Evolutionary conservation across 2,113 vertebrate species (phyloP).

Genomic region (Archocentrus centrarchus): DNA sequence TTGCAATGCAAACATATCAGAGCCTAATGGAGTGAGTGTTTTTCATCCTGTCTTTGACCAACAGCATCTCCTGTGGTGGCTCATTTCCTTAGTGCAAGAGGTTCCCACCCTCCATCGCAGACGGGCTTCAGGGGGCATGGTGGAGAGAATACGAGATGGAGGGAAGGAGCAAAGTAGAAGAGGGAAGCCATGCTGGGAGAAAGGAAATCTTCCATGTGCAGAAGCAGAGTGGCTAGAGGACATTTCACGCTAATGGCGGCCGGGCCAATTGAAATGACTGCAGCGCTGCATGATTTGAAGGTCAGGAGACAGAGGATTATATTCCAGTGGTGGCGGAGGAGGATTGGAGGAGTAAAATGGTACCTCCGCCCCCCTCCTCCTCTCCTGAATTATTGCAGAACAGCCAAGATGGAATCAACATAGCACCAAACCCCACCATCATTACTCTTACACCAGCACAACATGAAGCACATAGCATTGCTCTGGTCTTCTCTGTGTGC

Average conservation of each 20-base stretch:
- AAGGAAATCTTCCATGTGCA: constrained; percentile 81
- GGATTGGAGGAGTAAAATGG: constrained; percentile 79
- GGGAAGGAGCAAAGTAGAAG: constrained; percentile 70
- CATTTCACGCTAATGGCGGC: constrained; percentile 85
- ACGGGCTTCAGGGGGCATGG: constrained; percentile 64
- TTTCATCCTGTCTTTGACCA: constrained; percentile 70
- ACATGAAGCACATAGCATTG: constrained; percentile 45
- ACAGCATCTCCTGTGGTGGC: constrained; percentile 75
- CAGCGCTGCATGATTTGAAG: constrained; percentile 85
- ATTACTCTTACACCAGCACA: constrained; percentile 70
- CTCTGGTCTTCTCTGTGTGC: constrained; percentile 34
- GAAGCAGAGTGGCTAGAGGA: constrained; percentile 81
- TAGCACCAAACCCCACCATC: constrained; percentile 65
- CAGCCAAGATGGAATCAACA: constrained; percentile 78
- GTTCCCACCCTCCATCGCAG: constrained; percentile 67
- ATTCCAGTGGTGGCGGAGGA: constrained; percentile 78
- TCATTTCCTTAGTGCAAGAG: constrained; percentile 75
- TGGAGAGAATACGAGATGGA: constrained; percentile 70
- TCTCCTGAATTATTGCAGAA: constrained; percentile 78
- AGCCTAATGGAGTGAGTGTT: constrained; percentile 63
- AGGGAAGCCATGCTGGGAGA: constrained; percentile 80
- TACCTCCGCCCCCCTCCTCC: constrained; percentile 51
- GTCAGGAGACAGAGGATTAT: constrained; percentile 86
- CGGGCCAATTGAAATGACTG: constrained; percentile 84
- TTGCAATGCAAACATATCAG: constrained; percentile 52